phyloP scores from a whole-genome alignment of 2,888 invertebrate genomes.

The Diloba caeruleocephala region DNA sequence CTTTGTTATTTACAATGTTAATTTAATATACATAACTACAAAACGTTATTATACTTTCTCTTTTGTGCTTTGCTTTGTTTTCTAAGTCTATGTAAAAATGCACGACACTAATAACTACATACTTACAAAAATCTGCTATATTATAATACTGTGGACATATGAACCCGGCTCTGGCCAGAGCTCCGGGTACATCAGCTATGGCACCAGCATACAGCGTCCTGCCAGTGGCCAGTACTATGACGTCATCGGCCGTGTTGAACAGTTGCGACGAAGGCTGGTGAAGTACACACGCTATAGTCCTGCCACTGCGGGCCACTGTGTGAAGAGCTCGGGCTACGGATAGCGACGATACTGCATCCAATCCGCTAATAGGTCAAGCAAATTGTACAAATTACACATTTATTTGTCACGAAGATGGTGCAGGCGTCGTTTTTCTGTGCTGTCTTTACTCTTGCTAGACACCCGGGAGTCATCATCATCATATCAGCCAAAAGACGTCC shows the following conservation, averaged over 20 bases:
- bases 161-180: slow-evolving; percentile 89
- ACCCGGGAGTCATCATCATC: no score
- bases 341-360: slow-evolving; percentile 91
- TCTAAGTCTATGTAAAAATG: background rate
- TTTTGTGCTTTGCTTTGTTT: no score
- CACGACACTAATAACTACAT: background rate
- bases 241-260: slow-evolving; percentile 92
- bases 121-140: slow-evolving; percentile 93
- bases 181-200: slow-evolving; percentile 88
- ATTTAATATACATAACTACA: slow-evolving; percentile 14
- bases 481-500: no score
- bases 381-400: background rate
- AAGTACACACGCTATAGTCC: slow-evolving; percentile 93
- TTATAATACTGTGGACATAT: slow-evolving; percentile 94
- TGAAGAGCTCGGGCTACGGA: slow-evolving; percentile 90
- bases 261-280: slow-evolving; percentile 94
- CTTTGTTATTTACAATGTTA: background rate
- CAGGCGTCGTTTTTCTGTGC: no score
- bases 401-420: no score
- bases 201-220: slow-evolving; percentile 92
- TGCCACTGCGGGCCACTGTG: slow-evolving; percentile 90
- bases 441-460: no score
- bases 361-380: slow-evolving; percentile 79
- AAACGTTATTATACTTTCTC: no score
- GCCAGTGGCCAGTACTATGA: slow-evolving; percentile 91